phyloP scores from a whole-genome alignment of 2,797 vertebrate genomes.

The Acanthornis magna region DNA sequence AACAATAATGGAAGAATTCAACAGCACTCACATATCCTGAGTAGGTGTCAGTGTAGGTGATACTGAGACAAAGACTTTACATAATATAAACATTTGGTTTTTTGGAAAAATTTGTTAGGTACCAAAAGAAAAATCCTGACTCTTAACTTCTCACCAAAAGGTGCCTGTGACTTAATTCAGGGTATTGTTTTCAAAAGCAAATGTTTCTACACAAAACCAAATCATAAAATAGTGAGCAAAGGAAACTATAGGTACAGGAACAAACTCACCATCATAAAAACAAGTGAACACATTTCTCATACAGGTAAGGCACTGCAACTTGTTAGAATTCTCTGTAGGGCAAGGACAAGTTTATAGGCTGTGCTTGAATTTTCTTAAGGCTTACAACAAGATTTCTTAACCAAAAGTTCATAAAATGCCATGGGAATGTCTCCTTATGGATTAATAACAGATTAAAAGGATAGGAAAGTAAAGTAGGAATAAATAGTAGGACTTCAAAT shows the following conservation, averaged over 20 bases:
- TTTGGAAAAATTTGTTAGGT: not conserved
- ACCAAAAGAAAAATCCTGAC: not conserved
- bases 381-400: not conserved
- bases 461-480: not conserved
- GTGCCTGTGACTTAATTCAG: not conserved
- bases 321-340: not conserved
- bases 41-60: not conserved
- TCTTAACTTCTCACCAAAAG: not conserved
- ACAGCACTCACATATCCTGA: not conserved
- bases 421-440: not conserved
- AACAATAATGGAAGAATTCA: not conserved
- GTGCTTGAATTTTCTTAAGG: not conserved
- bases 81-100: not conserved
- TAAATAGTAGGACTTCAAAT: not conserved
- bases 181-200: not conserved
- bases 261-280: not conserved
- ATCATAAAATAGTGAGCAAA: not conserved
- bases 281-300: not conserved
- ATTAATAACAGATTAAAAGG: slow-evolving; percentile 3
- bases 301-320: not conserved
- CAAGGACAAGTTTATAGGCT: not conserved
- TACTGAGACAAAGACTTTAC: not conserved
- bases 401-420: not conserved
- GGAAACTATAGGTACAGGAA: not conserved
- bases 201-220: not conserved